A percentile compares a stretch with the other conserved stretches of the same genome.
Conservation (phyloP, 2,888 invertebrate genomes). For the Cataglyphis livida region DNA sequence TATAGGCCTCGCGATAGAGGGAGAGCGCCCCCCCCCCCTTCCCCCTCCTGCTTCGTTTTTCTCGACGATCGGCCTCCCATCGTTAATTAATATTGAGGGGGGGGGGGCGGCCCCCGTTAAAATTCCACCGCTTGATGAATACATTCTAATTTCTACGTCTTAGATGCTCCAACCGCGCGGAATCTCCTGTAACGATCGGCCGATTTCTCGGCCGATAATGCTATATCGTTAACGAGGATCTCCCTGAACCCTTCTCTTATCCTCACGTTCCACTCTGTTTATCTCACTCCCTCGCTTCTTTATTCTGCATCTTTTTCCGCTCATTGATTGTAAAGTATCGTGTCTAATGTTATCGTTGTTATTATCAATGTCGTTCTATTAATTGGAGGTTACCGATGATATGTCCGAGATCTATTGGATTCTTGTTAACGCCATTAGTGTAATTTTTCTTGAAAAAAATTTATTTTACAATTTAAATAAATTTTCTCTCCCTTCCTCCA, state of each 20-base stretch:
- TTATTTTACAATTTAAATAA: neutral
- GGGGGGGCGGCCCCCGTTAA: conserved; percentile 48
- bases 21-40: neutral
- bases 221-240: conserved; percentile 72
- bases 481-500: neutral
- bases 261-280: conserved; percentile 25
- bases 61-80: conserved; percentile 34
- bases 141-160: conserved; percentile 59
- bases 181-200: conserved; percentile 65
- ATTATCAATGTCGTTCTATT: conserved; percentile 33
- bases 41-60: conserved; percentile 5
- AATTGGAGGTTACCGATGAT: conserved; percentile 50
- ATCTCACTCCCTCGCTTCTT: conserved; percentile 45
- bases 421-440: neutral
- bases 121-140: conserved; percentile 61
- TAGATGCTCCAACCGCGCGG: conserved; percentile 53
- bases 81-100: conserved; percentile 48
- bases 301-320: neutral
- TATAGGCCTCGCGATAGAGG: conserved; percentile 9
- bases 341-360: conserved; percentile 39
- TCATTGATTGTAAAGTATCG: conserved; percentile 37
- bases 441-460: neutral
- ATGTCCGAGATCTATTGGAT: conserved; percentile 20
- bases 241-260: conserved; percentile 56
- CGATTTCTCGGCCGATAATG: conserved; percentile 71